Conservation (phyloP, 2,797 vertebrate species). For the Carcharodon carcharias region DNA sequence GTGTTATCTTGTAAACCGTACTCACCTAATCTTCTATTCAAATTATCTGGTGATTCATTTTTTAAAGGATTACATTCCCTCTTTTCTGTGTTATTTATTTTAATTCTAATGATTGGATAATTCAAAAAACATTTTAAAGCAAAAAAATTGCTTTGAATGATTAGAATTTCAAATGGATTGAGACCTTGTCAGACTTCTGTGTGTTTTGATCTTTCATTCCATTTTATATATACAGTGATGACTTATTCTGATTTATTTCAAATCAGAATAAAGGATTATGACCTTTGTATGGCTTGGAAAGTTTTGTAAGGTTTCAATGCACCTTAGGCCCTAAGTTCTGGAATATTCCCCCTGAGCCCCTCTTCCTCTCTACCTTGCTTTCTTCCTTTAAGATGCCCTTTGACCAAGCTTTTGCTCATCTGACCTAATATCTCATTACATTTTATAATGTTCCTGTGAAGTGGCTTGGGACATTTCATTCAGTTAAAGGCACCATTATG, state of each 20-base stretch:
- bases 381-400: not conserved
- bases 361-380: not conserved
- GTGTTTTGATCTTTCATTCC: not conserved
- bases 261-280: not conserved
- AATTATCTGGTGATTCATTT: not conserved
- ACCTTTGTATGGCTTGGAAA: not conserved
- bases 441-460: not conserved
- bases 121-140: not conserved
- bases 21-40: not conserved
- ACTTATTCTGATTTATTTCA: not conserved
- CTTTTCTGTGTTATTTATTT: slow-evolving; percentile 2
- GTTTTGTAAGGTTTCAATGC: not conserved
- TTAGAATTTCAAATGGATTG: not conserved
- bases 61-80: not conserved
- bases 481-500: not conserved
- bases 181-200: not conserved
- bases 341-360: not conserved
- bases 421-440: not conserved
- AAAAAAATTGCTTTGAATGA: not conserved
- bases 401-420: not conserved
- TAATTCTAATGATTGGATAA: not conserved
- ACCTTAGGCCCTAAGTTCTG: not conserved
- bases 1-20: not conserved
- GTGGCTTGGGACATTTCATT: not conserved
- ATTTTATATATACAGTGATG: not conserved